Conservation (phyloP, 2,888 invertebrate genomes). For the Lamellibrachia columna region DNA sequence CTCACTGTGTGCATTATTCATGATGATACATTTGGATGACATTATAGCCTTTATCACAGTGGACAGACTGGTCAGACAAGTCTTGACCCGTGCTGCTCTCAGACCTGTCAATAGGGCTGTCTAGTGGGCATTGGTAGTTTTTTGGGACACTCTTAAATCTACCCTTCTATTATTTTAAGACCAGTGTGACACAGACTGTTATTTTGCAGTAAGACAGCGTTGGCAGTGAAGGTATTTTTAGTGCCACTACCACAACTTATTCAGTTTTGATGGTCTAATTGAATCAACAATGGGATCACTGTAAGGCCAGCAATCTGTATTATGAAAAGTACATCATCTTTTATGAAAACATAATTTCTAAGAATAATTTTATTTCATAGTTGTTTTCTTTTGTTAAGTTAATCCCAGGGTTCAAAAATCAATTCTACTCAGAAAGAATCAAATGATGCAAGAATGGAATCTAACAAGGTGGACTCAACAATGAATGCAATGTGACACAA, state of each 20-base stretch:
- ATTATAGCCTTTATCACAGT: not conserved
- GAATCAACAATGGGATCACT: too few relatives aligned
- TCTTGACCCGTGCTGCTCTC: not conserved
- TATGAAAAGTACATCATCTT: too few relatives aligned
- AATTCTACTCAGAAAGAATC: too few relatives aligned
- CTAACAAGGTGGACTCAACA: too few relatives aligned
- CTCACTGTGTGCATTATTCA: not conserved
- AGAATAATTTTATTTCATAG: too few relatives aligned
- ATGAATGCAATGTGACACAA: too few relatives aligned
- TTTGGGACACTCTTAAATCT: not conserved
- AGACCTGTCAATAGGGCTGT: not conserved
- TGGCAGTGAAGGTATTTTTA: not conserved
- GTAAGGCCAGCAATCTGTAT: too few relatives aligned
- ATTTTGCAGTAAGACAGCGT: not conserved
- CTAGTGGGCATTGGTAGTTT: too few relatives aligned
- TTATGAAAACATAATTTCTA: too few relatives aligned
- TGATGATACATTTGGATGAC: not conserved
- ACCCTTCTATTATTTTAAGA: not conserved
- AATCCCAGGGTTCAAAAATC: too few relatives aligned
- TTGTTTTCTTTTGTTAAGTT: too few relatives aligned
- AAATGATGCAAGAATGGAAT: too few relatives aligned
- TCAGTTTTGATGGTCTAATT: not conserved
- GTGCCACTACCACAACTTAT: not conserved
- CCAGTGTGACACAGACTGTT: not conserved
- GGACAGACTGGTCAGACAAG: not conserved